These are phyloP conservation scores for Aphelocoma californica DNA, from an alignment of 2,797 vertebrate species.

Conservation along the genomic window DNA sequence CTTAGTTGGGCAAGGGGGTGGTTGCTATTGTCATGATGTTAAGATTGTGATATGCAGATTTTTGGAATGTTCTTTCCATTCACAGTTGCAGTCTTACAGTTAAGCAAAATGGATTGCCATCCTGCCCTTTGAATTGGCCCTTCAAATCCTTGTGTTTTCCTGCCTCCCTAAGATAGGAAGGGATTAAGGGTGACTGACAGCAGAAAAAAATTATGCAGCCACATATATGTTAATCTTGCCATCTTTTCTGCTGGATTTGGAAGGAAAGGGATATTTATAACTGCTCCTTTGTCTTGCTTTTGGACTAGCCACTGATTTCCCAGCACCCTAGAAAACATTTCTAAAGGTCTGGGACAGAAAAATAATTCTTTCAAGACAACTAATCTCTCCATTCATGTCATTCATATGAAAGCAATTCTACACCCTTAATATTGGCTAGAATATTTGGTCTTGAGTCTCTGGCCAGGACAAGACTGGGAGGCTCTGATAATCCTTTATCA, in stretches of 20 bases:
- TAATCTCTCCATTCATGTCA: constrained; percentile 48
- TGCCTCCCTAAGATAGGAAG: constrained; percentile 39
- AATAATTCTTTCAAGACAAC: constrained; percentile 27
- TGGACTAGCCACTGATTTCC: constrained; percentile 33
- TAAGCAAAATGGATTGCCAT: constrained; percentile 16
- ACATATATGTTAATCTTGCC: constrained; percentile 52
- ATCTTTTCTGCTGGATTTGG: constrained; percentile 47
- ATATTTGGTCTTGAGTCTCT: constrained; percentile 1
- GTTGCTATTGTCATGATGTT: neutral
- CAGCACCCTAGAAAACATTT: constrained; percentile 35
- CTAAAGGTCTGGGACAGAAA: constrained; percentile 29
- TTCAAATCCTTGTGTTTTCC: constrained; percentile 49
- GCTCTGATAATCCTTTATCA: constrained; percentile 35
- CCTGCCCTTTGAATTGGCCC: constrained; percentile 4
- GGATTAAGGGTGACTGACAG: constrained; percentile 54
- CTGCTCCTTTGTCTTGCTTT: constrained; percentile 41
- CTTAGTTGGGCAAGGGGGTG: neutral
- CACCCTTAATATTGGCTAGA: neutral
- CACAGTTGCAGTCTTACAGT: constrained; percentile 12
- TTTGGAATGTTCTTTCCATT: neutral
- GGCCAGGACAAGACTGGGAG: constrained; percentile 1
- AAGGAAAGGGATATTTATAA: constrained; percentile 32
- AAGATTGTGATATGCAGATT: neutral
- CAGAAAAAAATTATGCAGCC: constrained; percentile 31
- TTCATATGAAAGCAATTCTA: constrained; percentile 19